phyloP scores from a whole-genome alignment of 1,140 invertebrate genomes.

The Daktulosphaira vitifoliae region DNA sequence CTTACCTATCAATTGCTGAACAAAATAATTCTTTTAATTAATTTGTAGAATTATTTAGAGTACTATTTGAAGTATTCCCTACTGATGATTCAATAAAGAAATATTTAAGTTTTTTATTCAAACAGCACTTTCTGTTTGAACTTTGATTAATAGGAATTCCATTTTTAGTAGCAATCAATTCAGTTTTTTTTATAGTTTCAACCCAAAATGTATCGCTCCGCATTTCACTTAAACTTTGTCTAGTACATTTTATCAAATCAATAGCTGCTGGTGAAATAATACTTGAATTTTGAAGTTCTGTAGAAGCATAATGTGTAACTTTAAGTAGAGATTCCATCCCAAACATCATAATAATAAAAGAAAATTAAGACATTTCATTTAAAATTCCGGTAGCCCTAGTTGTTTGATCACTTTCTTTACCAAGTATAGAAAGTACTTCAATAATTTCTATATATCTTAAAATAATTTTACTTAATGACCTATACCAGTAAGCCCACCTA shows the following conservation, averaged over 20 bases:
- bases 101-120: neutral
- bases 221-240: conserved; percentile 14
- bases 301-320: neutral
- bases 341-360: neutral
- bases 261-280: neutral
- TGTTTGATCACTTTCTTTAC: neutral
- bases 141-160: neutral
- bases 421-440: neutral
- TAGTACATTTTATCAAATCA: conserved; percentile 11
- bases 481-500: neutral
- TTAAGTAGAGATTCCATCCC: neutral
- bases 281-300: neutral
- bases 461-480: neutral
- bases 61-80: neutral
- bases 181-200: neutral
- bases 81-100: neutral
- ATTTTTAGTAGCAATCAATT: conserved; percentile 11
- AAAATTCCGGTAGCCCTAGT: neutral
- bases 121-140: neutral
- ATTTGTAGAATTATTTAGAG: neutral
- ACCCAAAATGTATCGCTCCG: neutral
- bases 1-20: conserved; percentile 4
- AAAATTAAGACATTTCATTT: neutral
- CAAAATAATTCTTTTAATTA: neutral
- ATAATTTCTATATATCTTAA: neutral